A percentile compares a stretch with the other conserved stretches of the same genome.
phyloP scores from a whole-genome alignment of 2,888 invertebrate species.

The Hipparchia semele region DNA sequence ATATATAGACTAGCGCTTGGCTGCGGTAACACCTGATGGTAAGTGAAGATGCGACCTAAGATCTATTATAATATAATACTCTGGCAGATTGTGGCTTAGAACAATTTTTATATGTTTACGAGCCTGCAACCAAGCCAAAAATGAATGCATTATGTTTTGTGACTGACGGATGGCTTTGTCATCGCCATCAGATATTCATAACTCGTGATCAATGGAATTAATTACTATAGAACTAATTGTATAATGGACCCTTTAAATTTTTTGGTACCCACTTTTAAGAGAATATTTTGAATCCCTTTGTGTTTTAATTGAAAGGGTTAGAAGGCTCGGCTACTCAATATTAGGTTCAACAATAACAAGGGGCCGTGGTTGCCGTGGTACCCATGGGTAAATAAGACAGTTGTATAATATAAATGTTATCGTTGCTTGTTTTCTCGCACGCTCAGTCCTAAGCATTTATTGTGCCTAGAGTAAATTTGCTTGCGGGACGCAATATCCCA shows the following conservation, averaged over 20 bases:
- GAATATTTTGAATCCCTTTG: background rate
- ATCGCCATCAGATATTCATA: too few species aligned
- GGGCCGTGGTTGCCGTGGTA: background rate
- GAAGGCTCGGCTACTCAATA: background rate
- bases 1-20: too few species aligned
- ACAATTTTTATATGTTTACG: too few species aligned
- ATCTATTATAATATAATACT: too few species aligned
- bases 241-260: background rate
- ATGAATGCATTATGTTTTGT: too few species aligned
- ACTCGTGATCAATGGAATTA: too few species aligned
- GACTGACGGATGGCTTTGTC: too few species aligned
- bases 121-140: too few species aligned
- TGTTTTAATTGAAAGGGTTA: background rate
- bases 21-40: too few species aligned
- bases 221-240: too few species aligned
- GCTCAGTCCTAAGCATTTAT: conserved; percentile 73
- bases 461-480: conserved; percentile 79
- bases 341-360: background rate
- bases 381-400: background rate
- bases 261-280: background rate
- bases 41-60: too few species aligned
- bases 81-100: too few species aligned
- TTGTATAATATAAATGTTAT: conserved; percentile 54
- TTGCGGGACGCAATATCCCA: conserved; percentile 79
- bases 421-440: conserved; percentile 60